Evolutionary conservation across 1,140 invertebrate species (phyloP).

Genomic region (Tetramorium alpestre): DNA sequence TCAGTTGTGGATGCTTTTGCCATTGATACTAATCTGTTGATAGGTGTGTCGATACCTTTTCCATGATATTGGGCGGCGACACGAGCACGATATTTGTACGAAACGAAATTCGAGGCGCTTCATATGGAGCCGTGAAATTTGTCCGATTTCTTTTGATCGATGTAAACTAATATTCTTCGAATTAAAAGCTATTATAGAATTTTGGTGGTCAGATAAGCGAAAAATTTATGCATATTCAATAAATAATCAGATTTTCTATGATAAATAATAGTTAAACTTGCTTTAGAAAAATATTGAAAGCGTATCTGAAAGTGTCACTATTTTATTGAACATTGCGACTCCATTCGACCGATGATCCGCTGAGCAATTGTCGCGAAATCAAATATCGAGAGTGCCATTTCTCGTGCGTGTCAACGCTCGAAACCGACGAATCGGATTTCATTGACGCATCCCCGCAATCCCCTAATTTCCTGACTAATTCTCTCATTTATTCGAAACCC

Average conservation of each 20-base stretch:
- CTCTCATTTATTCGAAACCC: conserved; percentile 62
- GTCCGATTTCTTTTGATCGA: neutral
- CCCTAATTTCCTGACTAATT: conserved; percentile 60
- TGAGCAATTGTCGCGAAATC: conserved; percentile 30
- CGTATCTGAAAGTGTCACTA: neutral
- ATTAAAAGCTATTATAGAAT: neutral
- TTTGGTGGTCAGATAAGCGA: neutral
- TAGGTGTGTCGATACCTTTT: conserved; percentile 23
- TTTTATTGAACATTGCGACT: conserved; percentile 15
- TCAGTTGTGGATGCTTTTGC: neutral
- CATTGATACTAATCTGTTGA: conserved; percentile 26
- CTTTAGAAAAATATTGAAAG: neutral
- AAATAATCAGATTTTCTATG: neutral
- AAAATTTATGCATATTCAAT: neutral
- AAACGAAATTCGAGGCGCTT: neutral
- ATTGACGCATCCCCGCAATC: conserved; percentile 42
- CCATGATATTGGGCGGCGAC: neutral
- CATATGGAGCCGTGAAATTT: neutral
- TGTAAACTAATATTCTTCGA: neutral
- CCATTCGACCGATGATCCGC: neutral
- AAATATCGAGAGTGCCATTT: conserved; percentile 12
- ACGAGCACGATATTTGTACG: neutral
- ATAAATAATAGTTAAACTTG: neutral
- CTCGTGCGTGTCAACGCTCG: conserved; percentile 46
- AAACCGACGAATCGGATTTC: conserved; percentile 54